Evolutionary conservation across 2,888 invertebrate genomes (phyloP).

Genomic region (Quadroppia sp.): DNA sequence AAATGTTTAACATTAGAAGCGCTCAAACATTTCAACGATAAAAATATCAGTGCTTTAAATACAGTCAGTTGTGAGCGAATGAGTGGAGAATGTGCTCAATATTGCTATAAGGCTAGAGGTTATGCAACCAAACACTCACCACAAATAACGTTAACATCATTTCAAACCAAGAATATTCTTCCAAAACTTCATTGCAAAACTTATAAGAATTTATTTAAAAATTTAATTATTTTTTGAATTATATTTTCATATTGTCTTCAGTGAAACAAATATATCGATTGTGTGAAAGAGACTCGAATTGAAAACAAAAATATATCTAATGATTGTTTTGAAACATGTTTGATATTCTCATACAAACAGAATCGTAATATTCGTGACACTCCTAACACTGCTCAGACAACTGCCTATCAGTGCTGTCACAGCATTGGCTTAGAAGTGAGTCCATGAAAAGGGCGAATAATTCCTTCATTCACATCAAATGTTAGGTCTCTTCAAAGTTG

Average conservation of each 20-base stretch:
- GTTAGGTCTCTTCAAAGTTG: not conserved
- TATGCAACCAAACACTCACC: not conserved
- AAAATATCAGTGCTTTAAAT: slow-evolving; percentile 9
- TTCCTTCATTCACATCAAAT: not conserved
- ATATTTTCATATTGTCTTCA: too few relatives aligned
- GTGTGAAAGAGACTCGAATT: too few relatives aligned
- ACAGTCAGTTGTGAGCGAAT: not conserved
- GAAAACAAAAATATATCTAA: too few relatives aligned
- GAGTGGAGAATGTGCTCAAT: not conserved
- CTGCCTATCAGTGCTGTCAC: not conserved
- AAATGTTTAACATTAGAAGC: slow-evolving; percentile 9
- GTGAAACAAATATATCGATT: too few relatives aligned
- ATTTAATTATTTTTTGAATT: too few relatives aligned
- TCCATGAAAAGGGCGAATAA: not conserved
- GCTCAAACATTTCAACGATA: slow-evolving; percentile 16
- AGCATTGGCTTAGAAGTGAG: not conserved
- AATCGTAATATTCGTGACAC: too few relatives aligned
- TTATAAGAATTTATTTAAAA: not conserved
- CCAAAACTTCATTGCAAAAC: not conserved
- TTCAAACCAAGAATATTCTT: not conserved
- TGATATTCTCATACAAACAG: too few relatives aligned
- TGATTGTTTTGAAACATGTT: too few relatives aligned
- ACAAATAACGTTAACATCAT: not conserved
- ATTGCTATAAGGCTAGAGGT: not conserved
- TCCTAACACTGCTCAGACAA: too few relatives aligned